Conservation (phyloP, 2,113 vertebrate genomes). For the Hydrochoerus hydrochaeris region DNA sequence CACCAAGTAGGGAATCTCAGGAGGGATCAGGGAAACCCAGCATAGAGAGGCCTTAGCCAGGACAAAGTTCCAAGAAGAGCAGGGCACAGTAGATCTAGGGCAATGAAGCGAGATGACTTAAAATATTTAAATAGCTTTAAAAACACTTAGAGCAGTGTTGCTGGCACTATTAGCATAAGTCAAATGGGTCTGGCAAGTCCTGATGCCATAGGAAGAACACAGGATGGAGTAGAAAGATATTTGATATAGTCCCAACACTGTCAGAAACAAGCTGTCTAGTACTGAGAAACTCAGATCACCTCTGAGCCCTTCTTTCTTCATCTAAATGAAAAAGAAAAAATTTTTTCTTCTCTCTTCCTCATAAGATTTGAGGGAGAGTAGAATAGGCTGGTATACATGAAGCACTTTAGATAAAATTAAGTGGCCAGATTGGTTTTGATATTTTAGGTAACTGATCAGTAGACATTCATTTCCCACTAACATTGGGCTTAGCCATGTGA, state of each 20-base stretch:
- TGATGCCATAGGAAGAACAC: not conserved
- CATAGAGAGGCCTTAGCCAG: too few species aligned
- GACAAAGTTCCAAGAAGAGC: not conserved
- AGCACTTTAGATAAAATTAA: not conserved
- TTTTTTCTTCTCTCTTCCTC: not conserved
- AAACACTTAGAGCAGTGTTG: not conserved
- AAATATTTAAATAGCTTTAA: not conserved
- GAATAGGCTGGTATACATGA: not conserved
- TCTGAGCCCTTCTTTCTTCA: not conserved
- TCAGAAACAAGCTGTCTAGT: not conserved
- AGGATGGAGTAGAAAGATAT: not conserved
- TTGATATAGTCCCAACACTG: not conserved
- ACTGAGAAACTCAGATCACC: not conserved
- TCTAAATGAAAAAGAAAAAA: not conserved
- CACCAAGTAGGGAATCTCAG: not conserved
- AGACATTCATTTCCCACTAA: not conserved
- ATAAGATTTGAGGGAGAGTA: not conserved
- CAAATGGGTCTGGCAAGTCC: not conserved
- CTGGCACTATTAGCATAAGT: not conserved
- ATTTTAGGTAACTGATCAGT: not conserved
- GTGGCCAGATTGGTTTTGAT: not conserved
- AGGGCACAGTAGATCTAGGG: not conserved
- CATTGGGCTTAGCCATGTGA: not conserved
- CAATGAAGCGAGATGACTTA: not conserved
- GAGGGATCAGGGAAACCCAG: not conserved